phyloP scores from a whole-genome alignment of 2,888 invertebrate species.

The Epistrophella euchroma region DNA sequence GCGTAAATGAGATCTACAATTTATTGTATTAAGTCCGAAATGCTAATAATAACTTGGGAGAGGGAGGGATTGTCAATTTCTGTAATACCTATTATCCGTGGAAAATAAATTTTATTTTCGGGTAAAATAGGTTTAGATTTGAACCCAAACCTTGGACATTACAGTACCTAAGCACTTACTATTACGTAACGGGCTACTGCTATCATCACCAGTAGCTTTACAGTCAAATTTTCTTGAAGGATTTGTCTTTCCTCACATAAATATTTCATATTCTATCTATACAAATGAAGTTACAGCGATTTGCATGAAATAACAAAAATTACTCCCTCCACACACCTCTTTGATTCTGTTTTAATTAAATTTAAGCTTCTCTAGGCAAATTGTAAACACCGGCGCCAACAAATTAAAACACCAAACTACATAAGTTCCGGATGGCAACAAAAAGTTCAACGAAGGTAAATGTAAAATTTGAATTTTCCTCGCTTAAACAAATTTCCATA shows the following conservation, averaged over 20 bases:
- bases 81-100: too few relatives aligned
- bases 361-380: constrained; percentile 70
- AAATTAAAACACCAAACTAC: constrained; percentile 67
- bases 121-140: too few relatives aligned
- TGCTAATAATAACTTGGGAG: too few relatives aligned
- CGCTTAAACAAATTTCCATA: constrained; percentile 67
- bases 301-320: constrained; percentile 51
- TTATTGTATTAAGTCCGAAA: too few relatives aligned
- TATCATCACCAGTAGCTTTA: too few relatives aligned
- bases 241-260: not conserved
- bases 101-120: too few relatives aligned
- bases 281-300: constrained; percentile 55
- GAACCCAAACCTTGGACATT: too few relatives aligned
- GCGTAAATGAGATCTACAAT: too few relatives aligned
- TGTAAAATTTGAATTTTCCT: constrained; percentile 42
- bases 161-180: too few relatives aligned
- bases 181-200: too few relatives aligned
- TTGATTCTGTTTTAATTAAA: constrained; percentile 70
- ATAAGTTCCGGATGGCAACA: constrained; percentile 43
- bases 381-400: constrained; percentile 73
- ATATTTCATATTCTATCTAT: not conserved
- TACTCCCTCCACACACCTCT: not conserved
- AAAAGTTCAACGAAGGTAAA: constrained; percentile 52
- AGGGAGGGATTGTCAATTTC: too few relatives aligned
- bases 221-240: too few relatives aligned